Evolutionary conservation across 2,113 vertebrate species (phyloP), one percentile per base, ranked within the genome.

Genomic region (Reinhardtius hippoglossoides): DNA sequence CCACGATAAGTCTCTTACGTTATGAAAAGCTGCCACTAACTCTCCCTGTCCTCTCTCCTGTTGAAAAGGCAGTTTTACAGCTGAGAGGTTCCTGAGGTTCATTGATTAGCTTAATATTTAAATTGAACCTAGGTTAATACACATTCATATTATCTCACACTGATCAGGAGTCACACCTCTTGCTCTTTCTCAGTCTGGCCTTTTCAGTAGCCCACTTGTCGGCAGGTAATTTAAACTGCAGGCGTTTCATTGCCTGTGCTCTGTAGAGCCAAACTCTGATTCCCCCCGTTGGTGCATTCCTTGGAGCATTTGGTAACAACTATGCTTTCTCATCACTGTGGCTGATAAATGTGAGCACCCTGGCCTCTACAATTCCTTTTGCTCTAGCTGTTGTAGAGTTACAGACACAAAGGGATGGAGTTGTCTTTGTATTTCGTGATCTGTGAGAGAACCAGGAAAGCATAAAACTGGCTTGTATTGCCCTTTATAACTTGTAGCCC

Each of bases 381-480:
- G 56, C 55, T 76, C 7, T 50, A 44, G 44, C 4, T 59, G 40
- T 21, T 27, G 21, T 20, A 44, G 46, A 60, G 1, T 23, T 44
- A 12, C 13, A 44, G 68, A 72, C 31, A 60, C 62, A 23, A 20
- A 56, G 48, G 73, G 23, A 70, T 63, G 70, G 60, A 74, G 50
- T 31, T 61, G 56, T 70, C 40, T 76, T 80, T 77, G 68, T 23
- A 37, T 83, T 71, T 67, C 56, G 78, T 77, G 7, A 71, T 67
- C 55, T 63, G 50, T 15, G 70, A 71, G 56, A 48, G 55, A 46
- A 55, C 20, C 26, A 62, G 52, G 71, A 80, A 14, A 10, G 24
- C 46, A 55, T 50, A 77, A 74, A 80, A 83, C 74, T 74, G 62
- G 60, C 77, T 80, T 77, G 26, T 37, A 23, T 63, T 46, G 58